Evolutionary conservation across 2,888 invertebrate genomes (phyloP).

Genomic region (Lamellibrachia columna): DNA sequence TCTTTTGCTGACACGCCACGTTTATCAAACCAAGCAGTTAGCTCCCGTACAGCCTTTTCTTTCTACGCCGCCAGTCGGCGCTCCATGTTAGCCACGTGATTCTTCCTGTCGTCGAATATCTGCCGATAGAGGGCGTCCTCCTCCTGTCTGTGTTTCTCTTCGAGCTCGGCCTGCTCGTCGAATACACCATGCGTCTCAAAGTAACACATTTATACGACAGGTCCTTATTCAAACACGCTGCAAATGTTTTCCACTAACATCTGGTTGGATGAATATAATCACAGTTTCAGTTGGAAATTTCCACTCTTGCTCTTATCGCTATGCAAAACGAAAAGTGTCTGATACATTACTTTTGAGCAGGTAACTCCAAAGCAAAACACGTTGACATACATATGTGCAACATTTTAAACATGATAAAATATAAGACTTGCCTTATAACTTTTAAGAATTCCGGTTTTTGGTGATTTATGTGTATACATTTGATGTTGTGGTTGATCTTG

Average conservation of each 20-base stretch:
- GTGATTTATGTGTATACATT: not conserved
- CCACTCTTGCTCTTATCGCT: not conserved
- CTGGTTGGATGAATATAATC: not conserved
- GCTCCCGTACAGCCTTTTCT: constrained; percentile 88
- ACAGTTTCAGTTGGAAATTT: not conserved
- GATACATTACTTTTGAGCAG: too few species aligned
- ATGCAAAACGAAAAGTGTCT: too few species aligned
- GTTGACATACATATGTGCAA: not conserved
- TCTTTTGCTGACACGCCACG: constrained; percentile 42
- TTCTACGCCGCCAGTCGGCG: constrained; percentile 74
- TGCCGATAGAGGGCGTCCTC: constrained; percentile 95
- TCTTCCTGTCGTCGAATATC: constrained; percentile 77
- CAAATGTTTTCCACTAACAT: not conserved
- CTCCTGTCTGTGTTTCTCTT: constrained; percentile 95
- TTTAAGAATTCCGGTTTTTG: not conserved
- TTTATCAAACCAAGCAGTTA: constrained; percentile 67
- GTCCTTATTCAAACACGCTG: not conserved
- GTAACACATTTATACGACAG: constrained; percentile 61
- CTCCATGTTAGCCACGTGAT: constrained; percentile 25
- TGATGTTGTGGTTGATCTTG: not conserved
- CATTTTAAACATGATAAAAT: not conserved
- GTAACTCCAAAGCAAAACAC: too few species aligned
- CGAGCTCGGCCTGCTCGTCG: constrained; percentile 86
- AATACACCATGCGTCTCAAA: constrained; percentile 69
- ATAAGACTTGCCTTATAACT: not conserved